Percentiles rank a stretch among this genome's conserved stretches.
Evolutionary conservation across 2,113 vertebrate species (phyloP).

Genomic region (Terrapene triunguis): DNA sequence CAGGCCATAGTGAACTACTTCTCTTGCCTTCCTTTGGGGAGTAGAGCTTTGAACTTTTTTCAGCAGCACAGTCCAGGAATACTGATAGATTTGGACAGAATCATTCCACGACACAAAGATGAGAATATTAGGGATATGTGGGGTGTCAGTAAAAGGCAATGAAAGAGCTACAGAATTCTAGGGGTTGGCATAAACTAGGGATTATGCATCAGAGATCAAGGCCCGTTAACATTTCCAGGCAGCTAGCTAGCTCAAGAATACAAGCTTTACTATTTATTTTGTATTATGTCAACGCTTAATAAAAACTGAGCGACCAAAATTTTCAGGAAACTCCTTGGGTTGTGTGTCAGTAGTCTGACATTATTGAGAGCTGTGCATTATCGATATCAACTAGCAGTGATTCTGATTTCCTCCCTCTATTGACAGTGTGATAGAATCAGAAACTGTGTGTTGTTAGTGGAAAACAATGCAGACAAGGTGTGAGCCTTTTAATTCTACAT

Average conservation of each 20-base stretch:
- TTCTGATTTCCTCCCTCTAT: neutral
- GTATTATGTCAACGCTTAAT: neutral
- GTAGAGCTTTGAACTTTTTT: neutral
- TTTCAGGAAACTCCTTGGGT: neutral
- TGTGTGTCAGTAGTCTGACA: neutral
- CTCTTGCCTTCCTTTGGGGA: neutral
- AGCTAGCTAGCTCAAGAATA: neutral
- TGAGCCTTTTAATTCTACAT: neutral
- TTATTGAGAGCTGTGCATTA: fast-evolving
- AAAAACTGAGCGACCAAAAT: neutral
- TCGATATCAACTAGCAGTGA: fast-evolving
- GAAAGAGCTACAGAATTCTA: neutral
- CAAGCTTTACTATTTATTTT: neutral
- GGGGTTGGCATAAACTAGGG: neutral
- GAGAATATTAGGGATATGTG: neutral
- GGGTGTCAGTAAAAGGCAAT: neutral
- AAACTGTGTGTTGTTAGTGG: neutral
- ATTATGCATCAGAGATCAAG: neutral
- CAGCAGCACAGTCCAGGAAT: fast-evolving
- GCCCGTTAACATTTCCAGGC: neutral
- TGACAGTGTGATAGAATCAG: neutral
- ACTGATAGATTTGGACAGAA: neutral
- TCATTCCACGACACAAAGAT: neutral
- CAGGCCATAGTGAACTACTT: neutral
- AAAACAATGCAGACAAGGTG: neutral